Evolutionary conservation across 2,797 vertebrate genomes (phyloP), one percentile per base, ranked within the genome.

Genomic region (Phrynocephalus forsythii): DNA sequence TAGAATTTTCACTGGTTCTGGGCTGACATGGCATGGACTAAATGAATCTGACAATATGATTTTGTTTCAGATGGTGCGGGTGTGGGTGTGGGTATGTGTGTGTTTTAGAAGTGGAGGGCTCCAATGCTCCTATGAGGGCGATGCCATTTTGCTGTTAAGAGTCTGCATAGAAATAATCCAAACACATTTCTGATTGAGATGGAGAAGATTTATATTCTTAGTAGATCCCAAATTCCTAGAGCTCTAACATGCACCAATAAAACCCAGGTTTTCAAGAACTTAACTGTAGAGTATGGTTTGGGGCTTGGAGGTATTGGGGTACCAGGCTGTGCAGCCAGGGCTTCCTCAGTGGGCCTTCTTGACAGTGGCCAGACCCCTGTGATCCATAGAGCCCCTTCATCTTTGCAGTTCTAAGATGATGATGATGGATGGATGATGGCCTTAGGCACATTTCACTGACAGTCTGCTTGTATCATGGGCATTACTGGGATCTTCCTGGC

Each of bases 1-100:
- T 15, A 87, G 84, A 0, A 5, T 90, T 86, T 87, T 89, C 72
- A 33, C 60, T 90, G 81, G 33, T 79, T 56, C 1, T 1, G 78
- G 87, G 82, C 76, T 0, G 0, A 91, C 1, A 0, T 71, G 85
- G 69, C 13, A 0, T 94, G 87, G 13, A 82, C 89, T 94, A 81
- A 95, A 83, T 0, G 0, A 89, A 89, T 60, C 85, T 86, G 95
- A 91, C 93, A 91, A 1, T 33, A 81, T 68, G 76, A 67, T 85
- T 81, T 11, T 18, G 87, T 83, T 87, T 38, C 86, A 86, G 86
- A 79, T 86, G 87, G 86, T n/a, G 33, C 26, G 84, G 50, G 11
- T 73, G 38, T 44, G 38, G 38, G 38, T 5, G 38, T 44, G 38
- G 38, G 38, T 44, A 44, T 44, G 38, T 44, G 38, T 44, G 38